Base-by-base conservation (phyloP, 2,888 invertebrate genomes). In the Vannuccia rotundouncinata region DNA sequence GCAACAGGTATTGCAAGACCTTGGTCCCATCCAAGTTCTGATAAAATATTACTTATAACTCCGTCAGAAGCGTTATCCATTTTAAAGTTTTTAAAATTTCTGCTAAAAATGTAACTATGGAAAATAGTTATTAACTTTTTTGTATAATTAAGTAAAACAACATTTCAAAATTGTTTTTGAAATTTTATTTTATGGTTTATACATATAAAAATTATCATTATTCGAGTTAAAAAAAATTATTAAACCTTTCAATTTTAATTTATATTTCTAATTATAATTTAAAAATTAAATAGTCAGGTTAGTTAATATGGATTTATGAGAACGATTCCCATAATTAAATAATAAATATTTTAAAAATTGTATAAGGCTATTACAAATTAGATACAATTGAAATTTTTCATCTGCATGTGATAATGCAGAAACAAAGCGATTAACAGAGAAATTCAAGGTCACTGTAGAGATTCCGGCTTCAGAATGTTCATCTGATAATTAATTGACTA, bases 1-100 rank as follows among this genome's bases (percentile, higher is more conserved):
- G 88, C 88, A 2, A 88, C 87, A 0, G 88, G 88, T 84, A 88
- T 86, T 59, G 86, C 86, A 77, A 88, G 82, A 10, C 87, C 87
- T 82, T 88, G 87, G 82, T 88, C 87, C 88, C 88, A 88, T 82
- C 87, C 87, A 82, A 88, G 83, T 81, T 86, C 87, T 59, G 84
- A 85, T 25, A 88, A 83, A 77, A 87, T 84, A 81, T 31, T 31
- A 60, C 78, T 80, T n/a, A 80, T 80, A 0, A 31, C 59, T 22
- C 59, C 66, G 10, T 28, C 74, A 45, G 45, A 45, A 13, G 45
- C 45, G 45, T 45, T 45, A 45, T 45, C 45, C 45, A 45, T 45
- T 45, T 13, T 45, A 13, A 45, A 45, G 5, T 45, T 45, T 45
- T 45, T 13, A 45, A 45, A 45, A 45, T 45, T 17, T 17, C 17